Evolutionary conservation across 2,888 invertebrate species (phyloP), one percentile per base, ranked within the genome.

Genomic region (Euproctis similis): DNA sequence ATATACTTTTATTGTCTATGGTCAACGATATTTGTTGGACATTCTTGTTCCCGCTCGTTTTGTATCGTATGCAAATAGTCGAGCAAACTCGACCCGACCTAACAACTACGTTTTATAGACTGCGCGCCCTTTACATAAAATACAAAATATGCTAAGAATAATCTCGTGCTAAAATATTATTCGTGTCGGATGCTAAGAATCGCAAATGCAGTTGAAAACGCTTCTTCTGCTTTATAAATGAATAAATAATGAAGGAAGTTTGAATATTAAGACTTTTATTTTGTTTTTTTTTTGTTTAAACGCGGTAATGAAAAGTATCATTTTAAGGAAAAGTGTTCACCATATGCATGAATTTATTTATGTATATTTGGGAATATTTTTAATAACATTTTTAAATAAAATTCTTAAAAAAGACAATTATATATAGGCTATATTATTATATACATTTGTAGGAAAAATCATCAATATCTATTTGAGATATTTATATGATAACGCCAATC

Each of bases 51-150:
- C 68, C 66, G 48, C 53, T 55, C 60, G 69, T 66, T 73, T 11
- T 77, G 74, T 75, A 74, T 78, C 71, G 69, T 67, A 81, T 78
- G 82, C 78, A 81, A 82, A 82, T 77, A 81, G 62, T 65, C 53
- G 62, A 66, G 65, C 63, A 65, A 77, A 78, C 71, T 63, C 72
- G 66, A 64, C 44, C 50, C 54, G 38, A 63, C 72, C 67, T 68
- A 59, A 65, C n/a, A n/a, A n/a, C 58, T 59, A 67, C 63, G 58
- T 68, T 74, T 74, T 76, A 78, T 76, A 69, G 69, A 4, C 72
- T 70, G 56, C 52, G 62, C 60, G 54, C 37, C 34, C 41, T 38
- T 50, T 48, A 42, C 49, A 53, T 61, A 63, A 62, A 63, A 64
- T 52, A 57, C 57, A 59, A 61, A n/a, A n/a, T n/a, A n/a, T 57